phyloP scores from a whole-genome alignment of 2,797 vertebrate genomes.

The Malacoctenus gilli region DNA sequence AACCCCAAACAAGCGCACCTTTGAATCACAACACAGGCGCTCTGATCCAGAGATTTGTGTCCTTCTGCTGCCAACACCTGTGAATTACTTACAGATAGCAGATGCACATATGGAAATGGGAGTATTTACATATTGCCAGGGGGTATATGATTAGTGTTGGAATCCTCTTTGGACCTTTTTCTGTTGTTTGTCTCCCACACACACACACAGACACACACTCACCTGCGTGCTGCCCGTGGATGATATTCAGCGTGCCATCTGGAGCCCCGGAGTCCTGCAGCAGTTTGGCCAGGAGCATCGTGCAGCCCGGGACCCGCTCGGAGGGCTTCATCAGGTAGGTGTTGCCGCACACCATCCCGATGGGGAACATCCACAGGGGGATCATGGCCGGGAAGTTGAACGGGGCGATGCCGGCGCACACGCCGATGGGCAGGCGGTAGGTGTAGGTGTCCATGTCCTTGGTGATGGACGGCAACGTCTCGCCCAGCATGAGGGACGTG shows the following conservation, averaged over 20 bases:
- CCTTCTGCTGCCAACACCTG: constrained; percentile 15
- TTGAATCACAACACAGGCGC: constrained; percentile 3
- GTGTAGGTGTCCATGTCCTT: constrained; percentile 98
- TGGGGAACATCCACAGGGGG: constrained; percentile 97
- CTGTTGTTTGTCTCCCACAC: constrained; percentile 21
- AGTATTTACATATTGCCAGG: constrained; percentile 35
- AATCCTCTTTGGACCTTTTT: constrained; percentile 26
- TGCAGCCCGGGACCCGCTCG: constrained; percentile 93
- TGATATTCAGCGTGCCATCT: constrained; percentile 93
- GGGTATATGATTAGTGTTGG: constrained; percentile 32
- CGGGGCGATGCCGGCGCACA: constrained; percentile 94
- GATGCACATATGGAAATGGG: too few relatives aligned
- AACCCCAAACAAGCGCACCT: constrained; percentile 19
- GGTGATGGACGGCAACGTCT: constrained; percentile 95
- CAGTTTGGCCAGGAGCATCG: constrained; percentile 93
- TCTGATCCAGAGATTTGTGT: constrained; percentile 27
- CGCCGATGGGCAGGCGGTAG: constrained; percentile 91
- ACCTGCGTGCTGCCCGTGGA: constrained; percentile 96
- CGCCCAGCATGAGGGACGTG: constrained; percentile 95
- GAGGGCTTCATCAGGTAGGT: constrained; percentile 98
- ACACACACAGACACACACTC: constrained; percentile 9
- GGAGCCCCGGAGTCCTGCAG: constrained; percentile 94
- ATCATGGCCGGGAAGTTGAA: constrained; percentile 99
- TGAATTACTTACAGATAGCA: constrained; percentile 36
- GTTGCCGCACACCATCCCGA: constrained; percentile 97